Evolutionary conservation across 2,797 vertebrate genomes (phyloP).

Genomic region (Silurus lanzhouensis): DNA sequence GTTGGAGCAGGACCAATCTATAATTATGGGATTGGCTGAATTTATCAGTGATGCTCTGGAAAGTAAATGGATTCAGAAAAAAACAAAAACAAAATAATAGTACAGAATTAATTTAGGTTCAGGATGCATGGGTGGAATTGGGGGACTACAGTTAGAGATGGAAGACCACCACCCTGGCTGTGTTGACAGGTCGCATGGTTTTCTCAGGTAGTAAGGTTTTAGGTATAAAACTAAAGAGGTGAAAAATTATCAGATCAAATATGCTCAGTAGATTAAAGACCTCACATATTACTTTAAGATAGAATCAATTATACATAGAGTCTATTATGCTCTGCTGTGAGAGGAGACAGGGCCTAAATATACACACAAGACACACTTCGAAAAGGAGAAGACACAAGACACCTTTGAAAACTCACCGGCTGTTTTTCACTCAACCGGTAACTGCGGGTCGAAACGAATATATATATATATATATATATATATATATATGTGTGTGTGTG

Average conservation of each 20-base stretch:
- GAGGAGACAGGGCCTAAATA: constrained; percentile 14
- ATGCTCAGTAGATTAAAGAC: neutral
- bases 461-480: neutral
- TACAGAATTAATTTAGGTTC: neutral
- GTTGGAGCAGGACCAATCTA: neutral
- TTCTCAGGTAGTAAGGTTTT: neutral
- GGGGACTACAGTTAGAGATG: neutral
- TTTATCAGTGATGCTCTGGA: neutral
- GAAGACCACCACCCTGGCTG: no score
- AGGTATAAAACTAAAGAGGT: neutral
- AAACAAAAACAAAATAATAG: neutral
- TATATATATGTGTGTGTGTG: no score
- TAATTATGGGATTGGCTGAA: neutral
- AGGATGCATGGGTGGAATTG: neutral
- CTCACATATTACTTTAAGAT: no score
- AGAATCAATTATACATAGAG: neutral
- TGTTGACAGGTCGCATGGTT: neutral
- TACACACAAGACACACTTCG: neutral
- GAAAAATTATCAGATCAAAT: neutral
- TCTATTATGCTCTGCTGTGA: neutral
- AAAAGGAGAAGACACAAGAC: constrained; percentile 27
- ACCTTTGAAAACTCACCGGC: constrained; percentile 40
- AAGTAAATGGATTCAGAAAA: neutral
- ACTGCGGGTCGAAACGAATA: constrained; percentile 13
- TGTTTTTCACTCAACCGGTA: constrained; percentile 1